phyloP scores from a whole-genome alignment of 2,888 invertebrate species.

The Protula sp. region DNA sequence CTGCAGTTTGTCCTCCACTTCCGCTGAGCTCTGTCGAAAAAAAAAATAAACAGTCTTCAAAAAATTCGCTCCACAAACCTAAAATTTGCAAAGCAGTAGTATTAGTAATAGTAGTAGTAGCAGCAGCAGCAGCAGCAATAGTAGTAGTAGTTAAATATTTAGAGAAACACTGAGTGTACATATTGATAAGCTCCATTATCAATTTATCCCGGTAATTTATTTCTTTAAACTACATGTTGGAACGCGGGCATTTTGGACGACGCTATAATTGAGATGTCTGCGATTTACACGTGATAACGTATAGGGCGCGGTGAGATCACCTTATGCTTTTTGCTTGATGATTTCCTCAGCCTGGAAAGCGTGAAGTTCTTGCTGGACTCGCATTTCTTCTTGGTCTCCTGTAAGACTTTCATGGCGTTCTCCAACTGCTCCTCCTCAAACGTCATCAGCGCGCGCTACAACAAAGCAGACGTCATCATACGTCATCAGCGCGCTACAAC shows the following conservation, averaged over 20 bases:
- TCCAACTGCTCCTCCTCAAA: conserved; percentile 66
- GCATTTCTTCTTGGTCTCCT: conserved; percentile 38
- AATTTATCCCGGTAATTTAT: too few relatives aligned
- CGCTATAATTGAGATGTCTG: too few relatives aligned
- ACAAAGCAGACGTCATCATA: conserved; percentile 16
- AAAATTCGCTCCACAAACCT: background rate
- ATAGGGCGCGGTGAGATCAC: too few relatives aligned
- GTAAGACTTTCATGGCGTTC: conserved; percentile 59
- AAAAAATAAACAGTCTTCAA: too few relatives aligned
- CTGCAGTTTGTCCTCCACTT: conserved; percentile 59
- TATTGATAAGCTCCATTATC: too few relatives aligned
- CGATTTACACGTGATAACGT: too few relatives aligned
- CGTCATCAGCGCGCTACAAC: background rate
- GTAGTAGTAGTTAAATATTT: too few relatives aligned
- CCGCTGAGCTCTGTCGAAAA: conserved; percentile 17
- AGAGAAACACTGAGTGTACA: too few relatives aligned
- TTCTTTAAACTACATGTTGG: too few relatives aligned
- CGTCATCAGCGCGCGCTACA: conserved; percentile 66
- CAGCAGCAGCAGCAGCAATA: background rate
- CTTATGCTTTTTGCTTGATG: too few relatives aligned
- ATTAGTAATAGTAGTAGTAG: background rate
- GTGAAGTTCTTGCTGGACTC: background rate
- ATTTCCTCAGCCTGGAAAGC: background rate
- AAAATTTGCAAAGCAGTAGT: background rate
- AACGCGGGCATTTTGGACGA: too few relatives aligned